phyloP scores from a whole-genome alignment of 2,888 invertebrate species.

The Monopis laevigella region DNA sequence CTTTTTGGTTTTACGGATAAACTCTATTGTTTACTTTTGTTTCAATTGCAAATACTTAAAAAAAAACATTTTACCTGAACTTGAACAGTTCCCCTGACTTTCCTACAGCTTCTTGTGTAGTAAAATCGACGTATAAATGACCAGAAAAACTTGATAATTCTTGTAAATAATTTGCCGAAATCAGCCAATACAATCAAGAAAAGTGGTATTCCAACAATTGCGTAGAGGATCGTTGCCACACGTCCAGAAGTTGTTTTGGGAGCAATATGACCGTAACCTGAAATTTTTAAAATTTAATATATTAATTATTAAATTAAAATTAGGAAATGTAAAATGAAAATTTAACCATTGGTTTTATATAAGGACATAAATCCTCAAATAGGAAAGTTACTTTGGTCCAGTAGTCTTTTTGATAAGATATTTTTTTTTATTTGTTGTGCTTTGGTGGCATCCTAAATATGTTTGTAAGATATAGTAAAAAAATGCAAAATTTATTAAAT shows the following conservation, averaged over 20 bases:
- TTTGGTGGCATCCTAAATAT: too few relatives aligned
- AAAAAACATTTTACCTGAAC: conserved; percentile 67
- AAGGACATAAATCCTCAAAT: too few relatives aligned
- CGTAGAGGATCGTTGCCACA: conserved; percentile 90
- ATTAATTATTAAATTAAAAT: background rate
- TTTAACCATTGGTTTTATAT: too few relatives aligned
- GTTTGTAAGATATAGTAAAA: too few relatives aligned
- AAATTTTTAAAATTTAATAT: conserved; percentile 23
- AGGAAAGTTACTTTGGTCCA: too few relatives aligned
- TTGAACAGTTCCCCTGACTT: conserved; percentile 78
- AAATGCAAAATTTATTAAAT: too few relatives aligned
- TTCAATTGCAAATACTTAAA: too few relatives aligned
- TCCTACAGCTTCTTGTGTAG: conserved; percentile 85
- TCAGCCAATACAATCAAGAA: conserved; percentile 94
- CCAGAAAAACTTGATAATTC: conserved; percentile 91
- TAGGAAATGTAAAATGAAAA: background rate
- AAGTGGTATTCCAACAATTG: conserved; percentile 94
- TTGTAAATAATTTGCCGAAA: conserved; percentile 93
- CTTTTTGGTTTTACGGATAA: background rate
- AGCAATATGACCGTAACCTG: conserved; percentile 97
- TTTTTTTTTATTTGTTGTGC: too few relatives aligned
- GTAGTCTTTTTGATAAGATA: too few relatives aligned
- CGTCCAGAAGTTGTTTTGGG: conserved; percentile 89
- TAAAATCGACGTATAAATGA: conserved; percentile 84
- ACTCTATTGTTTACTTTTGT: too few relatives aligned